Evolutionary conservation across 2,113 vertebrate genomes (phyloP), one percentile per base, ranked within the genome.

Genomic region (Varanus salvator): DNA sequence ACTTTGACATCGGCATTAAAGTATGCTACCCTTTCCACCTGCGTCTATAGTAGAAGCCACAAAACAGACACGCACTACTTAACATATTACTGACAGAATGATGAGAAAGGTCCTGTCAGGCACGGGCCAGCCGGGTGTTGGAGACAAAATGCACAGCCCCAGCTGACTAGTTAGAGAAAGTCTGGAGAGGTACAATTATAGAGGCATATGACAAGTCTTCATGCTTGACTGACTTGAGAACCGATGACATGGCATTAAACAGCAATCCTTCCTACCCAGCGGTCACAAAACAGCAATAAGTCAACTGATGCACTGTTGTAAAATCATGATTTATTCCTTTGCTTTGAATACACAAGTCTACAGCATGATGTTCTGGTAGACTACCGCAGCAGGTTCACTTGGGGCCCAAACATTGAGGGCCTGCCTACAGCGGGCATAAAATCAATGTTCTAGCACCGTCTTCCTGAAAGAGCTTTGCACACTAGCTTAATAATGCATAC

Each of bases 251-350:
- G 97, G 97, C 97, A 97, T 97, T 96, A 97, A 98, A 98, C 98
- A 98, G 97, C 95, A 95, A 97, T 97, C 97, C 96, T 97, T 90
- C 97, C 97, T 96, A 97, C 97, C 75, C 97, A 97, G 97, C 85
- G 98, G 98, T 98, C 98, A 98, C 98, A 96, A 97, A 98, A 98
- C 98, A 98, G 98, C 98, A 98, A 97, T 98, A 98, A 98, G 98
- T 98, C 98, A 98, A 97, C 98, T 97, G 97, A 98, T 98, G 97
- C 97, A 95, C 96, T 97, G 97, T 98, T 99, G 98, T 99, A 98
- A 97, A 96, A 97, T 97, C 98, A 99, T 99, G 98, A 99, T 98
- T 98, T 98, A 98, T 98, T 98, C 97, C 97, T 99, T 97, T 97
- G 98, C 98, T 98, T 97, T 97, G 98, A 97, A 97, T 97, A 96